A percentile compares a stretch with the other conserved stretches of the same genome.
phyloP scores from a whole-genome alignment of 2,888 invertebrate species.

The Acanthosepion lycidas region DNA sequence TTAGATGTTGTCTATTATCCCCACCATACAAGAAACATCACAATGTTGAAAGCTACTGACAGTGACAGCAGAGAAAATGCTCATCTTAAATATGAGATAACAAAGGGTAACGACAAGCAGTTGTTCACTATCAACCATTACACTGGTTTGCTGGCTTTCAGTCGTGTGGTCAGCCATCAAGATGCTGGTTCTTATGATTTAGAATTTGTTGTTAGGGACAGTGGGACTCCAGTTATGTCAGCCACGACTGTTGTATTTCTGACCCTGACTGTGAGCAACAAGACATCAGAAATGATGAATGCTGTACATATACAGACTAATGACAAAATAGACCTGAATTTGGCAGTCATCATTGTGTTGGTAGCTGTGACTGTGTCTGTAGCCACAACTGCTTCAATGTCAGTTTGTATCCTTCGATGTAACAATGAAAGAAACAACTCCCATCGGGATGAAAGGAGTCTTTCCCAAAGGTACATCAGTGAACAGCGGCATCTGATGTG shows the following conservation, averaged over 20 bases:
- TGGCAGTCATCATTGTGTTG: slow-evolving; percentile 10
- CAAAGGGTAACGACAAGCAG: slow-evolving; percentile 1
- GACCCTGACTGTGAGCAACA: slow-evolving; percentile 20
- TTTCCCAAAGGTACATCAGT: slow-evolving; percentile 33
- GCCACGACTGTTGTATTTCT: slow-evolving; percentile 11
- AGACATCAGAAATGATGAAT: slow-evolving; percentile 33
- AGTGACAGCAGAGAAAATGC: neutral
- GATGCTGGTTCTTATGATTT: neutral
- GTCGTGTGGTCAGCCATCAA: neutral
- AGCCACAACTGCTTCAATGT: slow-evolving; percentile 10
- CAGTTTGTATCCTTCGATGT: slow-evolving; percentile 33
- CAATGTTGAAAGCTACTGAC: neutral
- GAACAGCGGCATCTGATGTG: slow-evolving; percentile 33
- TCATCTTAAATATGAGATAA: neutral
- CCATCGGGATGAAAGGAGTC: neutral
- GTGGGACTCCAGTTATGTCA: neutral
- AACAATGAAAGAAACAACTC: neutral
- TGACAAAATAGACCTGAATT: neutral
- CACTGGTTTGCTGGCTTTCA: neutral
- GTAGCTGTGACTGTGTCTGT: slow-evolving; percentile 33
- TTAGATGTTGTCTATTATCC: neutral
- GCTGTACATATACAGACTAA: slow-evolving; percentile 3
- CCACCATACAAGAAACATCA: neutral
- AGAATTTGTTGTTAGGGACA: slow-evolving; percentile 20
- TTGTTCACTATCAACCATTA: neutral